phyloP scores from a whole-genome alignment of 2,797 vertebrate species.

The Sylvilagus floridanus region DNA sequence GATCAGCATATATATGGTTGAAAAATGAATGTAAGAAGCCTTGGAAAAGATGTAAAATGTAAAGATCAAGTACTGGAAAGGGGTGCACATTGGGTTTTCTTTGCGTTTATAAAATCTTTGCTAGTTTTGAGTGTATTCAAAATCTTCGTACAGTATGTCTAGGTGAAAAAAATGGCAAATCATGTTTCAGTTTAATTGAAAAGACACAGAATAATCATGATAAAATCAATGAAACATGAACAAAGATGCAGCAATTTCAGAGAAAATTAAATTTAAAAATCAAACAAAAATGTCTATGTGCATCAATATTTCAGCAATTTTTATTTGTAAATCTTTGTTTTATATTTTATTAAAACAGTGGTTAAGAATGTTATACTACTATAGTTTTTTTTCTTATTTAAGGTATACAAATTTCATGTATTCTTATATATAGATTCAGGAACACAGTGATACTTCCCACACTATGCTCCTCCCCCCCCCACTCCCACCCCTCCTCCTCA shows the following conservation, averaged over 20 bases:
- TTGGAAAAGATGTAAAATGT: not conserved
- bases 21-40: not conserved
- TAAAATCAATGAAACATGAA: not conserved
- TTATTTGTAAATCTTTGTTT: no score
- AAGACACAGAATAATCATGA: not conserved
- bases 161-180: not conserved
- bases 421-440: no score
- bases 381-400: no score
- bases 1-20: not conserved
- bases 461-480: no score
- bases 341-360: no score
- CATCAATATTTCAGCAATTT: no score
- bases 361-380: no score
- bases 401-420: no score
- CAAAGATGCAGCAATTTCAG: not conserved
- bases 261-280: not conserved
- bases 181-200: constrained; percentile 11
- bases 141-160: not conserved
- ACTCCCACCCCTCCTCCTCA: no score
- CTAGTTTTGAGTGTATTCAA: not conserved
- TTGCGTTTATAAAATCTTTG: not conserved
- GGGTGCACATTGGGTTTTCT: not conserved
- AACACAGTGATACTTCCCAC: no score
- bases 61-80: not conserved
- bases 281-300: no score